Evolutionary conservation across 2,888 invertebrate genomes (phyloP).

Genomic region (Helleia helle): DNA sequence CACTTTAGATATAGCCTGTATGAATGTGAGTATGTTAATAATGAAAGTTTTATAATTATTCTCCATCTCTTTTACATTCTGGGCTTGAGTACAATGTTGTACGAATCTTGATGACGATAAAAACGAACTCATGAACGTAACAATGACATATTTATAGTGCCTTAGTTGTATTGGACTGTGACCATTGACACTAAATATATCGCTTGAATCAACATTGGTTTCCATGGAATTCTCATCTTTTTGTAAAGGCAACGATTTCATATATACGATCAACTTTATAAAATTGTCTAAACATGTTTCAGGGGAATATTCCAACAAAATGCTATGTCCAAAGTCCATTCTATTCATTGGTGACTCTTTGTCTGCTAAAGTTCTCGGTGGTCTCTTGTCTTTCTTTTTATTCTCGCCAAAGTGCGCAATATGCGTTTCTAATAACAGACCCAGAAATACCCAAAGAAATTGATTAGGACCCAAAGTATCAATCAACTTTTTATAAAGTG

Average conservation of each 20-base stretch:
- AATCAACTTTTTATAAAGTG: conserved; percentile 86
- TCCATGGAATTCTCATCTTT: conserved; percentile 67
- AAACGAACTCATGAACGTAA: conserved; percentile 82
- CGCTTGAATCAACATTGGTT: conserved; percentile 46
- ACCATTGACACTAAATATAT: conserved; percentile 76
- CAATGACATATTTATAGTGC: conserved; percentile 86
- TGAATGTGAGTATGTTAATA: conserved; percentile 78
- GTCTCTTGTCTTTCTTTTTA: conserved; percentile 45
- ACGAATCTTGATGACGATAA: conserved; percentile 81
- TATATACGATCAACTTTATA: conserved; percentile 77
- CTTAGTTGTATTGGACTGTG: conserved; percentile 84
- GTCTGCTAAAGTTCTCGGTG: conserved; percentile 40
- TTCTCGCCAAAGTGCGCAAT: conserved; percentile 72
- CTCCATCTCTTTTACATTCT: conserved; percentile 68
- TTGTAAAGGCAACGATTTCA: conserved; percentile 79
- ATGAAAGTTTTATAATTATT: conserved; percentile 79
- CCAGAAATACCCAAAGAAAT: conserved; percentile 81
- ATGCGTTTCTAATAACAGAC: conserved; percentile 81
- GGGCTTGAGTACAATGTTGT: conserved; percentile 74
- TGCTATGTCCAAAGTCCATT: conserved; percentile 78
- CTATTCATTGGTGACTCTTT: conserved; percentile 70
- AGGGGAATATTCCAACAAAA: conserved; percentile 79
- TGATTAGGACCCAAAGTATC: conserved; percentile 78
- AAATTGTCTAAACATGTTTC: conserved; percentile 76
- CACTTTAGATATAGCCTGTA: conserved; percentile 77